Conservation (phyloP, 2,888 invertebrate genomes). For the Cremastinae sp. region DNA sequence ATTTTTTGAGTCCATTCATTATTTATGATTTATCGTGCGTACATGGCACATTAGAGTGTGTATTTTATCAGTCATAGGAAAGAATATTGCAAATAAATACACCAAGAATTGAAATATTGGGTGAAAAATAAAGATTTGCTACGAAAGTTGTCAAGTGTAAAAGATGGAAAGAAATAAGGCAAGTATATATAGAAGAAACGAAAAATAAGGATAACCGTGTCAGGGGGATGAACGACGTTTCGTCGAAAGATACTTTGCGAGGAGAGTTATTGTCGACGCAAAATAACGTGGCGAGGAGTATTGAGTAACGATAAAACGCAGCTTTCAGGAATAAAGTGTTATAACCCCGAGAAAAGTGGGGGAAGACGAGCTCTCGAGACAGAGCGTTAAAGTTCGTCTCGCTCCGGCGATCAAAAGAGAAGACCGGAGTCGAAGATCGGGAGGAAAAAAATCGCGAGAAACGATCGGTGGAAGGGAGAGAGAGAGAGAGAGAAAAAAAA, state of each 20-base stretch:
- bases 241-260: constrained; percentile 57
- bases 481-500: constrained; percentile 33
- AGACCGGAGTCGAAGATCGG: constrained; percentile 38
- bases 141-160: neutral
- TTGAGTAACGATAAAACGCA: constrained; percentile 47
- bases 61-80: no score
- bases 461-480: constrained; percentile 34
- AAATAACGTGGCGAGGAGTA: constrained; percentile 4
- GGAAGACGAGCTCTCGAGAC: neutral
- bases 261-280: constrained; percentile 53
- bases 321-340: constrained; percentile 19
- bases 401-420: constrained; percentile 44
- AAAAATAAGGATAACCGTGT: constrained; percentile 11
- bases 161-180: constrained; percentile 19
- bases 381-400: constrained; percentile 39
- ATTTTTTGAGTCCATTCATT: no score
- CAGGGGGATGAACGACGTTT: constrained; percentile 27
- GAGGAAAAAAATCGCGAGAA: constrained; percentile 19
- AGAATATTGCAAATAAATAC: no score
- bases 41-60: no score
- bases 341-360: constrained; percentile 9
- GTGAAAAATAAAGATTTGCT: neutral
- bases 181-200: neutral
- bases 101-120: no score
- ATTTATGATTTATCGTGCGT: no score